A percentile compares a stretch with the other conserved stretches of the same genome.
phyloP scores from a whole-genome alignment of 2,888 invertebrate genomes.

The Helicoverpa assulta region DNA sequence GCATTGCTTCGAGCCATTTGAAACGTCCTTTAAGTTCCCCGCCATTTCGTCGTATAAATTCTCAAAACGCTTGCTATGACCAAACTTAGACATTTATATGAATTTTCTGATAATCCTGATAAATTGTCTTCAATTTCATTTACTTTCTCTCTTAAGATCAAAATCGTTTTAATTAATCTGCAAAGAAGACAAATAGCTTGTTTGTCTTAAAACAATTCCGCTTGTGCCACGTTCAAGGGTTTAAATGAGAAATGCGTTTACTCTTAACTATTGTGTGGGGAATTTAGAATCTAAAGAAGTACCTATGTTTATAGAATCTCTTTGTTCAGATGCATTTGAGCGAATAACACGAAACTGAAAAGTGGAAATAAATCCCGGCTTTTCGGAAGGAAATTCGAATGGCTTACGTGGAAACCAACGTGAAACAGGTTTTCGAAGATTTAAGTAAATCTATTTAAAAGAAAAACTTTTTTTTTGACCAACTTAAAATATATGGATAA shows the following conservation, averaged over 20 bases:
- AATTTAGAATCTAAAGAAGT: slow-evolving; percentile 29
- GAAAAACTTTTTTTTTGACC: slow-evolving; percentile 2
- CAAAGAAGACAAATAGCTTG: slow-evolving; percentile 23
- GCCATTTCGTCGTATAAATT: neutral
- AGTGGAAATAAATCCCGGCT: slow-evolving; percentile 76
- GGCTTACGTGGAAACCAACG: slow-evolving; percentile 51
- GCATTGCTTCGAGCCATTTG: neutral
- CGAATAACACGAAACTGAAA: slow-evolving; percentile 72
- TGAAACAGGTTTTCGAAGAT: slow-evolving; percentile 49
- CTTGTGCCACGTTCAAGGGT: neutral
- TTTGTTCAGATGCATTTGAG: slow-evolving; percentile 67
- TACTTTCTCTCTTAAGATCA: slow-evolving; percentile 5
- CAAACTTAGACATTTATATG: neutral
- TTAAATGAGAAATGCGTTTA: slow-evolving; percentile 45
- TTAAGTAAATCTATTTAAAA: slow-evolving; percentile 58
- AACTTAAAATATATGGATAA: neutral
- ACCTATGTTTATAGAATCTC: slow-evolving; percentile 57
- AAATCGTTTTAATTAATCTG: slow-evolving; percentile 31
- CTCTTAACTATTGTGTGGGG: slow-evolving; percentile 35
- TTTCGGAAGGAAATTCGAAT: slow-evolving; percentile 58
- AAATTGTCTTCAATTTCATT: slow-evolving; percentile 5
- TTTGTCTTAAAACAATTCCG: slow-evolving; percentile 22
- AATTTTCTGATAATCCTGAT: neutral
- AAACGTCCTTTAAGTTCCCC: neutral
- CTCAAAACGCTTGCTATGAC: neutral